A percentile compares a stretch with the other conserved stretches of the same genome.
phyloP scores from a whole-genome alignment of 2,888 invertebrate genomes.

The Hecatera dysodea region DNA sequence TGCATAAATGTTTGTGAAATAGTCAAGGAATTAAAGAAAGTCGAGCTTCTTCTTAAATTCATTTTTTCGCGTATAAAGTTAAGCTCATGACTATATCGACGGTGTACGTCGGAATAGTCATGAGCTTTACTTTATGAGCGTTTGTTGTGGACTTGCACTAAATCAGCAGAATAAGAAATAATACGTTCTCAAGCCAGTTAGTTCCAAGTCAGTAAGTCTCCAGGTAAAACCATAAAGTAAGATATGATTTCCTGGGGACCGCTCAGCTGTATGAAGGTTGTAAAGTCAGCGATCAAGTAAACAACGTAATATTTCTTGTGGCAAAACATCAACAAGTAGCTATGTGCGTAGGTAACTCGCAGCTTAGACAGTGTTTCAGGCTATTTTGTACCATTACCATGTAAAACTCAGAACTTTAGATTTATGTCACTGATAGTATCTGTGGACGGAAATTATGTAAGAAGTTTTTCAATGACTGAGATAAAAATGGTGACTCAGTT shows the following conservation, averaged over 20 bases:
- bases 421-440: background rate
- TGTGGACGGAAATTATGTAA: background rate
- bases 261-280: slow-evolving; percentile 72
- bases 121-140: too few relatives aligned
- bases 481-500: background rate
- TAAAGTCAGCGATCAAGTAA: slow-evolving; percentile 76
- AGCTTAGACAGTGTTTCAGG: slow-evolving; percentile 5
- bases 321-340: slow-evolving; percentile 51
- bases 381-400: slow-evolving; percentile 19
- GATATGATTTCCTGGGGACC: slow-evolving; percentile 73
- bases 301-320: slow-evolving; percentile 74
- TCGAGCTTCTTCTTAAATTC: background rate
- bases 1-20: background rate
- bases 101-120: too few relatives aligned
- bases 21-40: background rate
- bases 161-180: background rate
- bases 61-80: too few relatives aligned
- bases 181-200: slow-evolving; percentile 8
- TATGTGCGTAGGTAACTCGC: slow-evolving; percentile 15
- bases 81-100: too few relatives aligned
- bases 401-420: slow-evolving; percentile 1
- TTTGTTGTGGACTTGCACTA: too few relatives aligned
- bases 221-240: slow-evolving; percentile 69
- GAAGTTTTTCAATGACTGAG: background rate
- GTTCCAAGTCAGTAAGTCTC: slow-evolving; percentile 45